A percentile compares a stretch with the other conserved stretches of the same genome.
phyloP scores from a whole-genome alignment of 2,113 vertebrate genomes.

The Vimba vimba region DNA sequence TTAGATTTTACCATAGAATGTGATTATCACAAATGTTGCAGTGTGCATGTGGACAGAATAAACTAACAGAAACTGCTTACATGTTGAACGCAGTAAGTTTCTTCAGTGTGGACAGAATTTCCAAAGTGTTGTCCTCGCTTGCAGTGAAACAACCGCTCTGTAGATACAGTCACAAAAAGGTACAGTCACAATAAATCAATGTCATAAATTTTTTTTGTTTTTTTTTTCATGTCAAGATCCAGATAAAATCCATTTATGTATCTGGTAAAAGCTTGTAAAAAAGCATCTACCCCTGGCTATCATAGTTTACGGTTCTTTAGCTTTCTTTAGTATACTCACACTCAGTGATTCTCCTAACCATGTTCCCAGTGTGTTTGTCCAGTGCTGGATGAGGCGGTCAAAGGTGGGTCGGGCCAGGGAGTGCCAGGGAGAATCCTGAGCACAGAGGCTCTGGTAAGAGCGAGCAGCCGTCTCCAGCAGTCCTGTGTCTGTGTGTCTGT shows the following conservation, averaged over 20 bases:
- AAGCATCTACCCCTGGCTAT: not conserved
- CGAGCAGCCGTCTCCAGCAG: conserved; percentile 84
- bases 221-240: not conserved
- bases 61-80: conserved; percentile 72
- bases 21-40: not conserved
- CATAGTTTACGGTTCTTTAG: not conserved
- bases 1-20: not conserved
- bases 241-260: not conserved
- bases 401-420: conserved; percentile 65
- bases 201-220: not conserved
- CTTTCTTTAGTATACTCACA: conserved; percentile 63
- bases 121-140: conserved; percentile 67
- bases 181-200: not conserved
- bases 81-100: conserved; percentile 85
- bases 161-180: not conserved
- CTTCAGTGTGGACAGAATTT: conserved; percentile 74
- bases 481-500: conserved; percentile 70
- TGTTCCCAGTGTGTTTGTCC: conserved; percentile 73
- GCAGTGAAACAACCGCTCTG: conserved; percentile 75
- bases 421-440: conserved; percentile 67
- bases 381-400: conserved; percentile 77
- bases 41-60: not conserved
- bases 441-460: conserved; percentile 77
- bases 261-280: not conserved
- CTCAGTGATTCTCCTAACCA: conserved; percentile 71